Percentiles rank a stretch among this genome's conserved stretches.
phyloP scores from a whole-genome alignment of 2,888 invertebrate species.

The Blastobasis adustella region DNA sequence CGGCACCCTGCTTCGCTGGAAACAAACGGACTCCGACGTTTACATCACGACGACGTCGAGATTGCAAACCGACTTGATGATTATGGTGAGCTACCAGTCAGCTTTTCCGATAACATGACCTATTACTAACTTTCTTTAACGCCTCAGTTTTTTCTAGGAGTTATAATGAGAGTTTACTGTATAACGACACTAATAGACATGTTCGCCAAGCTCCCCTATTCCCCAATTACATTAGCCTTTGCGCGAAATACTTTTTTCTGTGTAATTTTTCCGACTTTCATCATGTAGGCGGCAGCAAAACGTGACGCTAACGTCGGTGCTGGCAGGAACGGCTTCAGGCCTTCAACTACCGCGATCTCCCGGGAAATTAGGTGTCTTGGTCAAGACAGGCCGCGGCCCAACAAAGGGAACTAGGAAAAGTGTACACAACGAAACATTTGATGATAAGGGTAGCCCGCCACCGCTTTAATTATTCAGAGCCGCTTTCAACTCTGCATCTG shows the following conservation, averaged over 20 bases:
- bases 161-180: no score
- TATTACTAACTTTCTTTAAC: no score
- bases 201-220: no score
- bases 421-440: slow-evolving; percentile 40
- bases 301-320: no score
- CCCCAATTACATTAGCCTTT: no score
- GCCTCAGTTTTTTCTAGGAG: no score
- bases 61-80: slow-evolving; percentile 56
- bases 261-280: no score
- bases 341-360: not conserved
- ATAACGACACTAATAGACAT: no score
- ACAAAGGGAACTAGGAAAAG: slow-evolving; percentile 46
- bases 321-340: no score
- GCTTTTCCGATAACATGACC: no score
- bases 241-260: no score
- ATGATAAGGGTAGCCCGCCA: slow-evolving; percentile 48
- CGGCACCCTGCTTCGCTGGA: slow-evolving; percentile 51
- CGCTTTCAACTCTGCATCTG: slow-evolving; percentile 45
- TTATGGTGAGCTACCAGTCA: slow-evolving; percentile 42
- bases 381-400: not conserved
- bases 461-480: slow-evolving; percentile 56
- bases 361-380: slow-evolving; percentile 5
- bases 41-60: slow-evolving; percentile 46
- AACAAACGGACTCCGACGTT: slow-evolving; percentile 49
- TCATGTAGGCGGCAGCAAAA: no score